These are phyloP conservation scores for Bubalus kerabau DNA, from an alignment of 2,113 vertebrate genomes.

Conservation along the genomic window DNA sequence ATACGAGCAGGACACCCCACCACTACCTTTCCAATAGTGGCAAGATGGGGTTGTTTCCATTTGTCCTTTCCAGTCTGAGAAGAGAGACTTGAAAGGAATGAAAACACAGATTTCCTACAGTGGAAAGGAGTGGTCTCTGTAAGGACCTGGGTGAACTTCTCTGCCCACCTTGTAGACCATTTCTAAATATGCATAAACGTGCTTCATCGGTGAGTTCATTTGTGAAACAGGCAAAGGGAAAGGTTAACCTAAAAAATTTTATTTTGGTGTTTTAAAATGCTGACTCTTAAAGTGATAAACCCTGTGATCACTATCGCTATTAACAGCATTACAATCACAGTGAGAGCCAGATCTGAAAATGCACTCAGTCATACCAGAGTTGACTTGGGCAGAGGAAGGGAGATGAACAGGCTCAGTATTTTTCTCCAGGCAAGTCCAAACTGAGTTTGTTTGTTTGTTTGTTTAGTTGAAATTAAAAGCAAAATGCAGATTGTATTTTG, in stretches of 20 bases:
- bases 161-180: neutral
- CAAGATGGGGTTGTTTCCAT: neutral
- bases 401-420: neutral
- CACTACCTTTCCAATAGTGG: neutral
- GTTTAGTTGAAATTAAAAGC: neutral
- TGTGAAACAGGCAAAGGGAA: neutral
- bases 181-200: neutral
- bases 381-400: neutral
- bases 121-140: neutral
- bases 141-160: no score
- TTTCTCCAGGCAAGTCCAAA: neutral
- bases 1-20: neutral
- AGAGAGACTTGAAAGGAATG: neutral
- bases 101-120: neutral
- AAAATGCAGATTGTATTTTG: neutral
- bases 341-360: neutral
- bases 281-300: neutral
- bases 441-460: neutral
- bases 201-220: neutral
- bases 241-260: neutral
- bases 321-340: neutral
- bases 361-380: neutral
- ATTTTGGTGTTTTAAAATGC: neutral
- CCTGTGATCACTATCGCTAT: no score
- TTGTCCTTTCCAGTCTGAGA: neutral